Conservation (phyloP, 2,113 vertebrate species). For the Cryptomyrus ogoouensis region DNA sequence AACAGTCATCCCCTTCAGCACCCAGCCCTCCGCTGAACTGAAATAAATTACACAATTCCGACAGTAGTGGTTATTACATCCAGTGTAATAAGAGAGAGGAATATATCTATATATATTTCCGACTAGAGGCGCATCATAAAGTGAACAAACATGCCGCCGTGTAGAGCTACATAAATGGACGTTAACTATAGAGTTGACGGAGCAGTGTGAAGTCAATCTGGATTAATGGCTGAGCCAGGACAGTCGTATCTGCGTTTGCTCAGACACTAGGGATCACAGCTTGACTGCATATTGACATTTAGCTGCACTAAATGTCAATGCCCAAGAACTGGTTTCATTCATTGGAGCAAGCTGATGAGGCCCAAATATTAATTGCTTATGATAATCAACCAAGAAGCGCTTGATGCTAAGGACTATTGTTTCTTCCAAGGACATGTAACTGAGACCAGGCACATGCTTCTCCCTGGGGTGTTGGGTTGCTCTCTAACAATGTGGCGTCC, state of each 20-base stretch:
- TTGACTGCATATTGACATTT: conserved; percentile 5
- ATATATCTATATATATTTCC: conserved; percentile 9
- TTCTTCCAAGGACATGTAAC: neutral
- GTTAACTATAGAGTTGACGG: conserved; percentile 6
- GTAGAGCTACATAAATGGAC: neutral
- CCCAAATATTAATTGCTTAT: conserved; percentile 10
- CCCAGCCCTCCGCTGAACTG: conserved; percentile 15
- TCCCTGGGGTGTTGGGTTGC: neutral
- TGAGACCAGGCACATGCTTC: too few species aligned
- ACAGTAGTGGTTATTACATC: conserved; percentile 26
- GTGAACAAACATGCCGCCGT: conserved; percentile 10
- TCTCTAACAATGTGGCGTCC: neutral
- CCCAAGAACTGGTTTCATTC: neutral
- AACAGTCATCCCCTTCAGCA: conserved; percentile 28
- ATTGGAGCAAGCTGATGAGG: neutral
- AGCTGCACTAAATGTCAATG: neutral
- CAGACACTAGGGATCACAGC: neutral
- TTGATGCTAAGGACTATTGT: neutral
- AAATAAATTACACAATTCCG: conserved; percentile 34
- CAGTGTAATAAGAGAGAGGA: conserved; percentile 22
- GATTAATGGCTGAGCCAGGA: neutral
- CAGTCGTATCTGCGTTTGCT: neutral
- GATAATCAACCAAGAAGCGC: conserved; percentile 3
- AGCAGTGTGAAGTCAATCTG: neutral
- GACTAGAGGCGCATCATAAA: conserved; percentile 3